These are phyloP conservation scores for Thymelicus acteon DNA, from an alignment of 2,888 invertebrate species.

Conservation along the genomic window DNA sequence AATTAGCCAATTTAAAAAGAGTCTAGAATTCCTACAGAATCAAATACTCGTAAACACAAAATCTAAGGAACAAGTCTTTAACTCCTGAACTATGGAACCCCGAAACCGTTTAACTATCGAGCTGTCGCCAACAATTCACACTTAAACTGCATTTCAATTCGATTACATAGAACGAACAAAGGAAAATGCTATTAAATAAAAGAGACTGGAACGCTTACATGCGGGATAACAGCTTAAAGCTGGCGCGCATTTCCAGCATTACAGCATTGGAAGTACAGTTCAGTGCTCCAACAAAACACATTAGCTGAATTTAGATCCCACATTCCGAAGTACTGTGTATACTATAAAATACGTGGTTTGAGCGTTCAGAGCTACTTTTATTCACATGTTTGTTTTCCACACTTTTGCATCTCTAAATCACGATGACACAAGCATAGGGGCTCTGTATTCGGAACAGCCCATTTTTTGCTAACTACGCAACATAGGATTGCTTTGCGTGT, in stretches of 20 bases:
- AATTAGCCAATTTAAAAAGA: too few relatives aligned
- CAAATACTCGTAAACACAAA: too few relatives aligned
- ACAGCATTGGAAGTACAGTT: slow-evolving; percentile 31
- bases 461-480: slow-evolving; percentile 10
- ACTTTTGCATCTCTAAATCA: slow-evolving; percentile 23
- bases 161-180: slow-evolving; percentile 28
- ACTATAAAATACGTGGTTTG: slow-evolving; percentile 11
- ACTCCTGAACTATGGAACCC: not conserved
- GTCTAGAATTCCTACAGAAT: too few relatives aligned
- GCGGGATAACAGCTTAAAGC: slow-evolving; percentile 32
- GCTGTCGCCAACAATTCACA: not conserved
- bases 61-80: not conserved
- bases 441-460: slow-evolving; percentile 5
- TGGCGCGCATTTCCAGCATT: slow-evolving; percentile 16
- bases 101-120: not conserved
- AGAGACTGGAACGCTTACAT: slow-evolving; percentile 24
- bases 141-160: slow-evolving; percentile 19
- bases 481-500: not conserved
- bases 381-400: slow-evolving; percentile 11
- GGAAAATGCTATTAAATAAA: slow-evolving; percentile 33
- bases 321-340: slow-evolving; percentile 32
- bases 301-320: slow-evolving; percentile 41
- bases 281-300: slow-evolving; percentile 40
- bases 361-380: slow-evolving; percentile 14
- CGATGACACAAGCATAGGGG: slow-evolving; percentile 24